Base-by-base conservation (phyloP, 2,888 invertebrate species). In the Chelonus formosanus region DNA sequence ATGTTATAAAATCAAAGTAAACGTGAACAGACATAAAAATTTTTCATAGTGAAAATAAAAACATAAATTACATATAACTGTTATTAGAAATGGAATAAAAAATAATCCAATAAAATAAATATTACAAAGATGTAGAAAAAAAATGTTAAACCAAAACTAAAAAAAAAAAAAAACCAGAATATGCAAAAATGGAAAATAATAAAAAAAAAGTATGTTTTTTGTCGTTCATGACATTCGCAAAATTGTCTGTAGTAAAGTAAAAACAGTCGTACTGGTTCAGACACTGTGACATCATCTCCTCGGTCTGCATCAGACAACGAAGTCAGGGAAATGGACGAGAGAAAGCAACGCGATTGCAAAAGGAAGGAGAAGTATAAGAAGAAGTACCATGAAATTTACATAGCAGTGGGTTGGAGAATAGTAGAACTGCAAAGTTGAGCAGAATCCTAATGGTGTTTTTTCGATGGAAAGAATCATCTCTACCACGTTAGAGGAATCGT, bases 331-430 rank as follows among this genome's bases (percentile, higher is more conserved):
- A 65, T 62, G 45, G 59, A 59, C n/a, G 55, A 20, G 58, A 58
- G 58, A 47, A 47, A 52, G 62, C 31, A 53, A 7, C 43, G 36
- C 35, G 52, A 50, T 20, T 50, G 20, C 55, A 55, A 56, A 48
- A 40, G 53, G 59, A 47, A 55, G 54, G 36, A 66, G 50, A 52
- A n/a, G 36, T 43, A 45, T 10, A 55, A 47, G 43, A 55, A 32
- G 55, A 55, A 44, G 50, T 63, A 67, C 71, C 73, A 78, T 77
- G 71, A 75, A 76, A 80, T 80, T 81, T 80, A 78, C 80, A 80
- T 80, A 76, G 74, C 71, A 71, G 69, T 72, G 71, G 73, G 71
- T 70, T 71, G 65, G 74, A 72, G 76, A 77, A 77, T 76, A 73
- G 75, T 70, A 73, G 74, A 67, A 53, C 53, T 71, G 68, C 69